Base-by-base conservation (phyloP, 2,888 invertebrate species). In the Harpalus rubripes region DNA sequence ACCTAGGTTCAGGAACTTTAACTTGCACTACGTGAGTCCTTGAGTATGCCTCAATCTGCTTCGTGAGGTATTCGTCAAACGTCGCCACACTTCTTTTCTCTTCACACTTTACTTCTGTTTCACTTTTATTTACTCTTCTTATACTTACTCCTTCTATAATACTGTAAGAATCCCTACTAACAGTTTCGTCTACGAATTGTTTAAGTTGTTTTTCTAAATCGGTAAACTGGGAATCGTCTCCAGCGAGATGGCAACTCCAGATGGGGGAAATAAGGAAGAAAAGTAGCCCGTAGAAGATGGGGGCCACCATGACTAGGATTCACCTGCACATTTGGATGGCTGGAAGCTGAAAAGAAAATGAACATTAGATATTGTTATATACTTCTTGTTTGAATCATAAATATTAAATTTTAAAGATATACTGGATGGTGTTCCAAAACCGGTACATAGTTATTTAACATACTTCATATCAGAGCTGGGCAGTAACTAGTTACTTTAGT, bases 1-100 rank as follows among this genome's bases (percentile, higher is more conserved):
- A 91, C 86, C 94, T 92, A 0, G 95, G 95, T 89, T 94, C 93
- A 0, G 95, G 94, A 76, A 96, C 88, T 88, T 94, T 94, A 7
- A 96, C 93, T 41, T 94, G 93, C 32, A 96, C 88, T 65, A 93
- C 93, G 90, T 94, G 95, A 81, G 92, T 93, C 79, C 93, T 92
- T 2, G 93, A 91, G 88, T 93, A 95, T 87, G 92, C 91, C 87
- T 93, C 93, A 58, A 95, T 90, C 88, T 93, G 94, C 86, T 93
- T 93, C 85, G 93, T 90, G 86, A 94, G 89, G 88, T 94, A 93
- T 76, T 93, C 92, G 87, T 93, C 92, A 80, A 93, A 91, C 0
- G 91, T 90, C 91, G 88, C 90, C 90, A 86, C 92, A 91, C 88
- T 92, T 88, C 32, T 87, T 59, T 41, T 82, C 84, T 59, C 79